These are phyloP conservation scores for Acromyrmex heyeri DNA, from an alignment of 1,140 invertebrate genomes.

Conservation along the genomic window DNA sequence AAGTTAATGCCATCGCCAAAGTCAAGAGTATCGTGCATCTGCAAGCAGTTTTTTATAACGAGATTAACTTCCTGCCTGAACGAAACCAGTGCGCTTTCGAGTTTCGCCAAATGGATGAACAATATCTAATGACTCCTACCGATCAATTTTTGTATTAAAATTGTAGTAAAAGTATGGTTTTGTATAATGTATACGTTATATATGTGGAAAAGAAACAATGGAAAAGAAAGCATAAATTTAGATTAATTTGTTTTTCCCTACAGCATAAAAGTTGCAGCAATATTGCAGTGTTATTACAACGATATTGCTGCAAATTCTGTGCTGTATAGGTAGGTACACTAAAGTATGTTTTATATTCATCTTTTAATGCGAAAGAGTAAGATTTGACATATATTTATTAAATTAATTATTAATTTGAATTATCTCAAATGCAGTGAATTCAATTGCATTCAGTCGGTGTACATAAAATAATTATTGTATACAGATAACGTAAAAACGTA, in stretches of 20 bases:
- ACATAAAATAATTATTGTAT: too few relatives aligned
- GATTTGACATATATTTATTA: too few relatives aligned
- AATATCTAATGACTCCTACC: conserved; percentile 87
- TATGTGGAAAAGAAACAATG: not conserved
- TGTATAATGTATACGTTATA: not conserved
- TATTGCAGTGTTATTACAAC: too few relatives aligned
- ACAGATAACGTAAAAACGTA: too few relatives aligned
- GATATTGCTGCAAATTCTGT: too few relatives aligned
- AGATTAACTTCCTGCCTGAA: conserved; percentile 89
- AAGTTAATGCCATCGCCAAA: conserved; percentile 91
- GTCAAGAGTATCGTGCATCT: conserved; percentile 91
- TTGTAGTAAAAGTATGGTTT: not conserved
- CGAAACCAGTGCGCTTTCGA: conserved; percentile 92
- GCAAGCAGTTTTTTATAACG: conserved; percentile 89
- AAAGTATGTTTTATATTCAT: not conserved
- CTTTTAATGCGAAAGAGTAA: not conserved
- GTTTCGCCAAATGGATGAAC: conserved; percentile 90
- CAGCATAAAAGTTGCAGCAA: too few relatives aligned
- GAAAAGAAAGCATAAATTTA: not conserved
- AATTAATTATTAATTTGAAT: too few relatives aligned
- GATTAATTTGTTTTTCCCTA: not conserved
- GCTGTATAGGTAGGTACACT: too few relatives aligned
- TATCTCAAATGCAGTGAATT: too few relatives aligned
- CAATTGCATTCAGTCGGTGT: too few relatives aligned
- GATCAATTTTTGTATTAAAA: conserved; percentile 78